Evolutionary conservation across 1,140 invertebrate genomes (phyloP), one percentile per base, ranked within the genome.

Genomic region (Bombus sylvicola): DNA sequence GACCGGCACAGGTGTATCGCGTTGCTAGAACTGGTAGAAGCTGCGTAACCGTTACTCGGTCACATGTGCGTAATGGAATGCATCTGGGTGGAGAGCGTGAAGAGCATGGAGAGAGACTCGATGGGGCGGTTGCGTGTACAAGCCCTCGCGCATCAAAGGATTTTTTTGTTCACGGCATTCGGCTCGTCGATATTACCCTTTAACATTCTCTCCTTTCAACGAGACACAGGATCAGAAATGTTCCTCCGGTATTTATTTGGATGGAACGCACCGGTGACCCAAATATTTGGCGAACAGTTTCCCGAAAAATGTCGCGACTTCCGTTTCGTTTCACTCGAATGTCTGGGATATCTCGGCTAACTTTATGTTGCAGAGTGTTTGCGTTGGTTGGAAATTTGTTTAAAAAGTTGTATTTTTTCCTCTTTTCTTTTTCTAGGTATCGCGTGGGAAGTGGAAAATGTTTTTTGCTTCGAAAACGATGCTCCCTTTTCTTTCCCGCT

Each of bases 1-100:
- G 75, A 75, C 39, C 47, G 85, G 47, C 81, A 68, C 88, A 91
- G 80, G 89, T 87, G 88, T 76, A 87, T 79, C 68, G 73, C 41
- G 74, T n/a, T 22, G 28, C 66, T 53, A 76, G 73, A 90, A 84
- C 28, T 13, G 39, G 68, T 71, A 53, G 47, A 53, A 22, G 6
- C 62, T 72, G 71, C 80, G 77, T 88, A 88, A 89, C 73, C 79
- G 88, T 85, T 82, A 66, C 73, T 62, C 76, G 66, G 59, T 66
- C 64, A 53, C 47, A 53, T 28, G 34, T 18, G 81, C 77, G 47
- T 85, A 43, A 85, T 80, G 71, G 73, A 85, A 76, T 43, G 86
- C 57, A 62, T 41, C 34, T 12, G 47, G 47, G 6, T 53, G 47
- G 18, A 53, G 47, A 53, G 47, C 47, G 47, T 8, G 18, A 22